Evolutionary conservation across 1,140 invertebrate genomes (phyloP).

Genomic region (Psix sp.): DNA sequence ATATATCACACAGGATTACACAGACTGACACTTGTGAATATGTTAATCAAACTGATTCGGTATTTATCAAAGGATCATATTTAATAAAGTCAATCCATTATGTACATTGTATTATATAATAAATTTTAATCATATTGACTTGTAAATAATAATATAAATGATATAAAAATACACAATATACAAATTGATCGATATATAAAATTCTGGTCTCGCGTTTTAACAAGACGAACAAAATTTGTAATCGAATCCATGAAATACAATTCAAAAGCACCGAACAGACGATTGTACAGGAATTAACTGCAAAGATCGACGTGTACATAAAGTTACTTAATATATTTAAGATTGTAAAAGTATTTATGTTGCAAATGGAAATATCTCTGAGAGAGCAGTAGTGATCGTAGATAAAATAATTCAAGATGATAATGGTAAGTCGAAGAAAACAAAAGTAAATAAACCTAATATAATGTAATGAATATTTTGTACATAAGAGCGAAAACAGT

Average conservation of each 20-base stretch:
- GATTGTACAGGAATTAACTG: neutral
- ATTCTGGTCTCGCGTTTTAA: too few species aligned
- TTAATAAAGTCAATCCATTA: constrained; percentile 5
- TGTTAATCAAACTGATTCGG: neutral
- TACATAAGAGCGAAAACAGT: constrained; percentile 32
- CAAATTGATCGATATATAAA: too few species aligned
- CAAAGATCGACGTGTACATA: constrained; percentile 32
- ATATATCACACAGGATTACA: too few species aligned
- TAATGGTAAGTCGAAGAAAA: neutral
- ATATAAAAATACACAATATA: too few species aligned
- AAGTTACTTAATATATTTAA: constrained; percentile 47
- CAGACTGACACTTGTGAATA: too few species aligned
- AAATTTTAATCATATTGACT: constrained; percentile 13
- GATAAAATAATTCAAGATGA: neutral
- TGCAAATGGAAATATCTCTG: constrained; percentile 10
- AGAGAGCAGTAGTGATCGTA: neutral
- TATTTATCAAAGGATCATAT: constrained; percentile 9
- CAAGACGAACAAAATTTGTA: too few species aligned
- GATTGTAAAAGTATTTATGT: constrained; percentile 41
- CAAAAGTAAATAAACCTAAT: neutral
- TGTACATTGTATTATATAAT: constrained; percentile 35
- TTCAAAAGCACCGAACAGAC: too few species aligned
- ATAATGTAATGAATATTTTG: constrained; percentile 29
- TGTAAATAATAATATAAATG: constrained; percentile 32
- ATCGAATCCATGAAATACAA: constrained; percentile 23